Base-by-base conservation (phyloP, 2,113 vertebrate species). In the Polypterus bichir region DNA sequence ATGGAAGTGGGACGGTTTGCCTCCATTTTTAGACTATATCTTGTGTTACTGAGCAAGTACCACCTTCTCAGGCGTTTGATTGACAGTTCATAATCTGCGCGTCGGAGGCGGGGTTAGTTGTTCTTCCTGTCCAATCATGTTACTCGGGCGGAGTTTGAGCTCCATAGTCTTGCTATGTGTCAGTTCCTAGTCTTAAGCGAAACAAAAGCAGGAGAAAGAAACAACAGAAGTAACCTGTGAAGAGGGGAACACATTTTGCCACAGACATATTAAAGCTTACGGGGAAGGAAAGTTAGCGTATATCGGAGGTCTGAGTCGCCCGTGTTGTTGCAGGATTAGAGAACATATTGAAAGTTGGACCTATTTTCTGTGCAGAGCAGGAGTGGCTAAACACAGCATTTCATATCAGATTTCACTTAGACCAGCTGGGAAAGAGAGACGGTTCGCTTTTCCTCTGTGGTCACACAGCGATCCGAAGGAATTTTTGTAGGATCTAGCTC, bases 201-300 rank as follows among this genome's bases (percentile, higher is more conserved):
- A 81, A 83, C 81, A 80, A 79, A 80, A 84, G 79, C 80, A 54
- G 51, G 69, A 77, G 82, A 83, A 83, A 79, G 83, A 77, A 81
- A 77, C 68, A 76, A 80, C 76, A 83, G 81, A 81, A 80, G 72
- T 69, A 80, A 71, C 59, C 68, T 67, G 66, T 65, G 65, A 67
- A 62, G 69, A 64, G 70, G 64, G 62, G 73, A 70, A 60, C 44
- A 44, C 51, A 48, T 47, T 56, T 54, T 9, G 60, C 54, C 9
- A 4, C 54, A 51, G 49, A 57, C 49, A 60, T 11, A 48, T 46
- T 46, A 44, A 7, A 62, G 11, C 51, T 55, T 63, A 49, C 54
- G n/a, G 49, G 51, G 49, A 5, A 45, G 10, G 59, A 66, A 62
- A 66, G 57, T 62, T 58, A 44, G 54, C 54, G 45, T 53, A 62